Conservation (phyloP, 2,113 vertebrate species). For the Poeciliopsis retropinna region DNA sequence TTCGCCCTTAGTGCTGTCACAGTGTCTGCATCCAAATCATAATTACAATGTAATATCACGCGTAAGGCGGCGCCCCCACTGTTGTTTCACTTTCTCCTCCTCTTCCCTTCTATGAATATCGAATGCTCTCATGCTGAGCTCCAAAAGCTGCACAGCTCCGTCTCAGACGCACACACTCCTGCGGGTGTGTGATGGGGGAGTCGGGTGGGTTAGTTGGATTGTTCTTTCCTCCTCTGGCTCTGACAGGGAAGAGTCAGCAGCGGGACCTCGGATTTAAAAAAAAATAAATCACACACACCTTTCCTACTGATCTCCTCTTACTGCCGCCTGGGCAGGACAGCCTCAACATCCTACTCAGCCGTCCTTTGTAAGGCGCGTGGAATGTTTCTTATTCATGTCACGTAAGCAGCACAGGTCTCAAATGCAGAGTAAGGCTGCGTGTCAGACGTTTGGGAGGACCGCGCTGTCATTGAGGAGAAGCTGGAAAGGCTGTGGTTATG, state of each 20-base stretch:
- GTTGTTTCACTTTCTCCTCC: conserved; percentile 75
- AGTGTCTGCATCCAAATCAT: conserved; percentile 74
- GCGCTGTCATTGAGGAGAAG: conserved; percentile 33
- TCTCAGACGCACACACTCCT: conserved; percentile 57
- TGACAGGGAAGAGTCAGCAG: conserved; percentile 72
- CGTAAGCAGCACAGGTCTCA: conserved; percentile 63
- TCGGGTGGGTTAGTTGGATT: conserved; percentile 27
- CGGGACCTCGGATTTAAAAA: conserved; percentile 52
- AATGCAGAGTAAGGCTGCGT: conserved; percentile 50
- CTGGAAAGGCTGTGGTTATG: conserved; percentile 25
- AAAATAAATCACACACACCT: conserved; percentile 19
- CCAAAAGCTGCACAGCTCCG: conserved; percentile 72
- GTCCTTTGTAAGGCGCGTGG: conserved; percentile 45
- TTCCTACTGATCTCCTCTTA: conserved; percentile 67
- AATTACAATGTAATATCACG: conserved; percentile 83
- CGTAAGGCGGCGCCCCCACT: conserved; percentile 73
- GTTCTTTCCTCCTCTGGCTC: conserved; percentile 54
- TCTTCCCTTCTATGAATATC: conserved; percentile 82
- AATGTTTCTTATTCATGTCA: conserved; percentile 66
- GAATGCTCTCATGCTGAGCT: conserved; percentile 79
- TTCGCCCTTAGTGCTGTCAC: conserved; percentile 48
- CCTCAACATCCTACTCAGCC: conserved; percentile 53
- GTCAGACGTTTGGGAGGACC: conserved; percentile 52
- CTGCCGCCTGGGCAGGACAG: conserved; percentile 58
- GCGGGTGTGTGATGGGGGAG: conserved; percentile 21